Conservation (phyloP, 2,797 vertebrate species). For the Anabas testudineus region DNA sequence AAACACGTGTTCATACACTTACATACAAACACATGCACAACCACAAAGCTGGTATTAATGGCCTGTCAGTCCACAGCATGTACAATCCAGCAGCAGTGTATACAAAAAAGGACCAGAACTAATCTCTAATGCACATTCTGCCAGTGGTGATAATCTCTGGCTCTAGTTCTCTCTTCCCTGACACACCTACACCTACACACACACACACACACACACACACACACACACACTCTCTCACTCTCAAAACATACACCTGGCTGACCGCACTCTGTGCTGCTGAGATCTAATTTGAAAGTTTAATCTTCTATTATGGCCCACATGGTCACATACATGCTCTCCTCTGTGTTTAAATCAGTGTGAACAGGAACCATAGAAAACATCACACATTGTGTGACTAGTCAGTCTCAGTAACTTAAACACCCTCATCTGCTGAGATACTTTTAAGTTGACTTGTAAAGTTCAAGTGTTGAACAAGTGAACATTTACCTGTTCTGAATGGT, state of each 20-base stretch:
- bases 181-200: too few species aligned
- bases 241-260: constrained; percentile 22
- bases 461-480: too few species aligned
- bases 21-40: constrained; percentile 14
- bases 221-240: constrained; percentile 10
- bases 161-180: constrained; percentile 18
- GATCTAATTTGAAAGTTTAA: constrained; percentile 72
- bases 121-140: constrained; percentile 75
- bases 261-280: constrained; percentile 73
- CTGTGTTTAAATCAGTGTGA: too few species aligned
- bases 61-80: constrained; percentile 32
- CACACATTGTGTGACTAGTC: neutral
- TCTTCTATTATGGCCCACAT: constrained; percentile 56
- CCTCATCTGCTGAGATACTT: neutral
- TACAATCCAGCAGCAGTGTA: constrained; percentile 38
- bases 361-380: neutral
- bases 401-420: constrained; percentile 8
- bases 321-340: too few species aligned
- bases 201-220: constrained; percentile 9
- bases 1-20: constrained; percentile 11
- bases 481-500: too few species aligned
- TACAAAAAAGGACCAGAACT: constrained; percentile 48
- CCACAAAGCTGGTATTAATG: constrained; percentile 60
- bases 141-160: constrained; percentile 60
- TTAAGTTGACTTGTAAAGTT: too few species aligned